Conservation (phyloP, 2,797 vertebrate species). For the Aulostomus chinensis region DNA sequence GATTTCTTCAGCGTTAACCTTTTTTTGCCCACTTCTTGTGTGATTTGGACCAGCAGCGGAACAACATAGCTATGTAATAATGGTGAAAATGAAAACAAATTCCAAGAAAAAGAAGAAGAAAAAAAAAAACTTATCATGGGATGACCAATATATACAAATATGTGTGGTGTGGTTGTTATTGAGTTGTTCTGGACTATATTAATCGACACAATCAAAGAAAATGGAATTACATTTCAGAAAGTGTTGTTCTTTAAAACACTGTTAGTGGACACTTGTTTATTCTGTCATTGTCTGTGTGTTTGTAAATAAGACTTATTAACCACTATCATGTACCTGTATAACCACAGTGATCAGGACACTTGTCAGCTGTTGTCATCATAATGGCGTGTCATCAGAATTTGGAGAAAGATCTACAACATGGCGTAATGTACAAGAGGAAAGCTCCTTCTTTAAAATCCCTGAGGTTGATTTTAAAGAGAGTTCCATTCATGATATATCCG, state of each 20-base stretch:
- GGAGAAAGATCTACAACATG: slow-evolving; percentile 76
- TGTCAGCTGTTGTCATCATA: slow-evolving; percentile 79
- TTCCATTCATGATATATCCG: slow-evolving; percentile 55
- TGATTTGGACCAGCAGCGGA: slow-evolving; percentile 44
- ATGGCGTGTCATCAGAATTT: slow-evolving; percentile 55
- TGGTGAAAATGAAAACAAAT: slow-evolving; percentile 80
- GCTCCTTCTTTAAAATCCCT: slow-evolving; percentile 69
- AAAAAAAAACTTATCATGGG: slow-evolving; percentile 70
- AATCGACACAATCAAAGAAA: slow-evolving; percentile 91
- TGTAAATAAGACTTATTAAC: slow-evolving; percentile 99
- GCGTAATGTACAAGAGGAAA: too few relatives aligned
- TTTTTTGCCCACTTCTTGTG: slow-evolving; percentile 59
- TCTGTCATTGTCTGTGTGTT: slow-evolving; percentile 93
- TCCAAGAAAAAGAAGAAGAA: too few relatives aligned
- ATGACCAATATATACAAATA: slow-evolving; percentile 90
- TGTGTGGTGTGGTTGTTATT: slow-evolving; percentile 93
- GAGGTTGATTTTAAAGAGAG: slow-evolving; percentile 64
- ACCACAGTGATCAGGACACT: slow-evolving; percentile 88
- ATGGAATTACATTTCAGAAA: slow-evolving; percentile 87
- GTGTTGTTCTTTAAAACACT: slow-evolving; percentile 93
- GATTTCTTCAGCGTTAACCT: slow-evolving; percentile 67
- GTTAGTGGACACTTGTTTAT: slow-evolving; percentile 95
- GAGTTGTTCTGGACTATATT: slow-evolving; percentile 94
- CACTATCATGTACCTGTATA: slow-evolving; percentile 93
- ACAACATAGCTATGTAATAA: slow-evolving; percentile 33